A percentile compares a stretch with the other conserved stretches of the same genome.
Evolutionary conservation across 2,113 vertebrate species (phyloP).

Genomic region (Odocoileus virginianus): DNA sequence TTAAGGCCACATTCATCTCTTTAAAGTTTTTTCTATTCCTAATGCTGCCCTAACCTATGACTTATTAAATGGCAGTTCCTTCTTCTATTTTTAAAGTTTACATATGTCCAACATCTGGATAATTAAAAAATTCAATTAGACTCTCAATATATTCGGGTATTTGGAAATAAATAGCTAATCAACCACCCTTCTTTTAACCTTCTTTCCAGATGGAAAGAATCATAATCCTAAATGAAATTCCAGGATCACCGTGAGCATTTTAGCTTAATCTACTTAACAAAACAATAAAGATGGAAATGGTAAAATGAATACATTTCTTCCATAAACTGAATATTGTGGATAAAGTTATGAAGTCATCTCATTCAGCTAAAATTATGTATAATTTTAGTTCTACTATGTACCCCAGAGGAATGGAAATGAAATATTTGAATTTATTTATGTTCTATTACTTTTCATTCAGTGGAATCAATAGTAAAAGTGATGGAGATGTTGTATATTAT

Average conservation of each 20-base stretch:
- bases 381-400: background rate
- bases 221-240: constrained; percentile 19
- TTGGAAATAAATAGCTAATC: constrained; percentile 25
- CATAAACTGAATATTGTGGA: background rate
- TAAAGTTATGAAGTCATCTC: background rate
- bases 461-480: background rate
- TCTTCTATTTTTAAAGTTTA: background rate
- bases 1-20: background rate
- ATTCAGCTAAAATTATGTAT: background rate
- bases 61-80: background rate
- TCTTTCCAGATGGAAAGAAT: constrained; percentile 8
- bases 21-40: background rate
- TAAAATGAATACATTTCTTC: constrained; percentile 1
- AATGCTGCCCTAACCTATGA: background rate
- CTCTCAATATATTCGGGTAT: background rate
- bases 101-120: background rate
- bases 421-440: background rate
- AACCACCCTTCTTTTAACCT: background rate
- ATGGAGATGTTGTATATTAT: background rate
- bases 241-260: background rate
- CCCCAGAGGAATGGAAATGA: background rate
- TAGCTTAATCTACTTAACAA: constrained; percentile 9
- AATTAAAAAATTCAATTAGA: background rate
- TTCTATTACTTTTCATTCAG: background rate
- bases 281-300: background rate